A percentile compares a stretch with the other conserved stretches of the same genome.
These are phyloP conservation scores for Ascidia mentula DNA, from an alignment of 23 tunicate genomes.

Conservation along the genomic window DNA sequence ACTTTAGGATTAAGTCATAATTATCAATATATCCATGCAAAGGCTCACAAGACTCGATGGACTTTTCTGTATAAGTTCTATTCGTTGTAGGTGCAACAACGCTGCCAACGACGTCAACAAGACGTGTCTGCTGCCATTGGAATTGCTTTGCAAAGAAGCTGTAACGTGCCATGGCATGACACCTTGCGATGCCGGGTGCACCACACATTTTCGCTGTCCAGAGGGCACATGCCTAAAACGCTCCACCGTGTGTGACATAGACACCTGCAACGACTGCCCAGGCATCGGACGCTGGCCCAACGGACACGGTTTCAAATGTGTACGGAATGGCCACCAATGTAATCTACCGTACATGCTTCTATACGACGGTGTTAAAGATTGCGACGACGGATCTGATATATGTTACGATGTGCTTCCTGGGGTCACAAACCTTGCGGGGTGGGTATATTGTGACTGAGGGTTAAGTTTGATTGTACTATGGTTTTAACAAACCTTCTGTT, in stretches of 20 bases:
- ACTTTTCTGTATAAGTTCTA: too few species aligned
- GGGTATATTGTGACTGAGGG: too few species aligned
- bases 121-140: neutral
- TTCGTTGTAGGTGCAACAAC: neutral
- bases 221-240: conserved; percentile 21
- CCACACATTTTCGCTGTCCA: neutral
- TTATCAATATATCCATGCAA: too few species aligned
- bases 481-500: too few species aligned
- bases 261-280: conserved; percentile 27
- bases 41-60: too few species aligned
- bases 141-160: neutral
- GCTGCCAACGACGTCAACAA: neutral
- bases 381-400: conserved; percentile 30
- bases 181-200: neutral
- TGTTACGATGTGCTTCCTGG: conserved; percentile 13
- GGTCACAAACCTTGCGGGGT: too few species aligned
- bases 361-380: conserved; percentile 23
- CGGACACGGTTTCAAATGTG: conserved; percentile 41
- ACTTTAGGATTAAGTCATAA: too few species aligned
- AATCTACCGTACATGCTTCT: conserved; percentile 28
- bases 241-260: conserved; percentile 19
- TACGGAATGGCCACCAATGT: conserved; percentile 13
- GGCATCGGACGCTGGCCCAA: conserved; percentile 28
- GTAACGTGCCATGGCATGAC: neutral
- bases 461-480: too few species aligned